phyloP scores from a whole-genome alignment of 2,797 vertebrate genomes.

The Cyclopterus lumpus region DNA sequence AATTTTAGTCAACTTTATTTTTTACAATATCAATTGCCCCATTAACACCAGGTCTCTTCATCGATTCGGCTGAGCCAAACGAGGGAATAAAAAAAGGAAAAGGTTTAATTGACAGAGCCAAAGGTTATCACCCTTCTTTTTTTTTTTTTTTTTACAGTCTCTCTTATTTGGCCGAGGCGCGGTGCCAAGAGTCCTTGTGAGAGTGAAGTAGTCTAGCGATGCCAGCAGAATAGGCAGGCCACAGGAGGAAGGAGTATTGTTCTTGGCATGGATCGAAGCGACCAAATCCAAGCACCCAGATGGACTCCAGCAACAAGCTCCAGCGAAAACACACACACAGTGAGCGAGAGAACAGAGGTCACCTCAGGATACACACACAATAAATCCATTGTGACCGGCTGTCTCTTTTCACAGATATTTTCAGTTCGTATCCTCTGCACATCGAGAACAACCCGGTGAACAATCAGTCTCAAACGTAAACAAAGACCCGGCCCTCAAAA shows the following conservation, averaged over 20 bases:
- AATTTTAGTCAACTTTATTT: constrained; percentile 18
- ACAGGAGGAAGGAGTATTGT: constrained; percentile 74
- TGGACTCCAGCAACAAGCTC: constrained; percentile 70
- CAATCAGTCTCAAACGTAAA: constrained; percentile 44
- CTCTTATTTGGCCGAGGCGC: constrained; percentile 56
- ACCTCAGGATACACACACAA: constrained; percentile 72
- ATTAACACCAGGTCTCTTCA: constrained; percentile 27
- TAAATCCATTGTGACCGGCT: constrained; percentile 71
- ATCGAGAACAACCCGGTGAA: constrained; percentile 37
- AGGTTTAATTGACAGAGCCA: constrained; percentile 19
- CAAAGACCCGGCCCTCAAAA: constrained; percentile 17
- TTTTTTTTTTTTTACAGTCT: constrained; percentile 22
- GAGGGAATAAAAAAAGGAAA: background rate
- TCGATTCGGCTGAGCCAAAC: background rate
- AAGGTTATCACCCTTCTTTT: constrained; percentile 41
- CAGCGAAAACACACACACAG: constrained; percentile 73
- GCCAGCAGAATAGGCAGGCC: constrained; percentile 69
- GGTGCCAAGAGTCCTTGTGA: constrained; percentile 57
- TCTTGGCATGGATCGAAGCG: constrained; percentile 69
- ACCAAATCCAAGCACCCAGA: constrained; percentile 76
- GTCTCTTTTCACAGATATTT: constrained; percentile 67
- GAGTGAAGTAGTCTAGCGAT: constrained; percentile 59
- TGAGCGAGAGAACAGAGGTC: constrained; percentile 66
- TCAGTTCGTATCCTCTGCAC: constrained; percentile 48
- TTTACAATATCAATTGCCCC: constrained; percentile 1